Conservation (phyloP, 2,888 invertebrate species). For the Chrysotoxum bicinctum region DNA sequence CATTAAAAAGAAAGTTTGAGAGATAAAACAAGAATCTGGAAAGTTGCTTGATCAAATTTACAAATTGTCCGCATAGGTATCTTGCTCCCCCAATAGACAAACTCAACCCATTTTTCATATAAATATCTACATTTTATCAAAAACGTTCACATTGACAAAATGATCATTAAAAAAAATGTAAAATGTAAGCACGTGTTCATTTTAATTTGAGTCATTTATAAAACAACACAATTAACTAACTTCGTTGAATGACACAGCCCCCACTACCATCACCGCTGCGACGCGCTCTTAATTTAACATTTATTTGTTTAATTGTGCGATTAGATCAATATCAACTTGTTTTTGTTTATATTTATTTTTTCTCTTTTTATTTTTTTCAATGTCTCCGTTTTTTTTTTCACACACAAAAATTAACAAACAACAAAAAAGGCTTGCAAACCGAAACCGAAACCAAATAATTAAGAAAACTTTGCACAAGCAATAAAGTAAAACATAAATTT, state of each 20-base stretch:
- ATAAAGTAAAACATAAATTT: constrained; percentile 13
- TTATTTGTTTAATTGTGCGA: constrained; percentile 29
- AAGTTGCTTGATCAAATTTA: no score
- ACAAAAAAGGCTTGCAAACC: constrained; percentile 1
- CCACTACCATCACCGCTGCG: no score
- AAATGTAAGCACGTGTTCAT: constrained; percentile 36
- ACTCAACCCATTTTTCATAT: no score
- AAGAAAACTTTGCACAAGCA: constrained; percentile 20
- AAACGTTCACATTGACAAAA: background rate
- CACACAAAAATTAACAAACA: background rate
- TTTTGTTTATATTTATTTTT: background rate
- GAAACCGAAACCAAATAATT: constrained; percentile 16
- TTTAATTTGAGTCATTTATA: constrained; percentile 1
- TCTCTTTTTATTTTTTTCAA: background rate
- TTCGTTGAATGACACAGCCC: background rate
- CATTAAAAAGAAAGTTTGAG: no score
- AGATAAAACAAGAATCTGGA: no score
- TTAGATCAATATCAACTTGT: constrained; percentile 52
- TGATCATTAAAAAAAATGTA: background rate
- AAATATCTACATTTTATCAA: background rate
- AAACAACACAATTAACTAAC: background rate
- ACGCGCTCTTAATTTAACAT: background rate
- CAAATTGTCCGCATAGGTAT: no score
- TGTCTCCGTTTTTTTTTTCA: background rate
- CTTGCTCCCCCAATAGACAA: no score